Percentiles rank a stretch among this genome's conserved stretches.
phyloP scores from a whole-genome alignment of 2,113 vertebrate species.

The Tichodroma muraria region DNA sequence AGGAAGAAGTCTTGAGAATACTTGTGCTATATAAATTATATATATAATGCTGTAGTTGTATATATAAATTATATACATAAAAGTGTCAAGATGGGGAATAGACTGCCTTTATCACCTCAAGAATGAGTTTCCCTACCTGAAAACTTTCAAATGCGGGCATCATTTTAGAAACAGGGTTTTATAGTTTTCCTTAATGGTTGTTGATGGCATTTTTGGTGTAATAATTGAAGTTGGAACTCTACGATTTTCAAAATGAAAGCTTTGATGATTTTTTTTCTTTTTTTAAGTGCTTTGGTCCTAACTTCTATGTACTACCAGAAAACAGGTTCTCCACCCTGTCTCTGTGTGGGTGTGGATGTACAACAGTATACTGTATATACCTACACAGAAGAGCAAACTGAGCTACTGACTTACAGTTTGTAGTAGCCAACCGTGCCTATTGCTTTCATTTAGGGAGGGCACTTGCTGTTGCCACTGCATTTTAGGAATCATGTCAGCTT shows the following conservation, averaged over 20 bases:
- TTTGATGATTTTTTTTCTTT: conserved; percentile 46
- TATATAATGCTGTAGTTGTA: conserved; percentile 23
- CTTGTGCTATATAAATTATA: conserved; percentile 40
- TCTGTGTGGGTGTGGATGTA: conserved; percentile 41
- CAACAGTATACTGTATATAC: conserved; percentile 2
- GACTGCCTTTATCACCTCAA: conserved; percentile 47
- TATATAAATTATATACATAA: conserved; percentile 47
- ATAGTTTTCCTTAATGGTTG: conserved; percentile 21
- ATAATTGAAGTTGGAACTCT: conserved; percentile 36
- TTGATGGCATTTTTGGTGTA: conserved; percentile 38
- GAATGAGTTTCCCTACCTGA: conserved; percentile 43
- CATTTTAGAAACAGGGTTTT: conserved; percentile 53
- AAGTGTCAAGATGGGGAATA: neutral
- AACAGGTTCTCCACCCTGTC: conserved; percentile 54
- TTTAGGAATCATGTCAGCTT: conserved; percentile 53
- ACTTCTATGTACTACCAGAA: conserved; percentile 72
- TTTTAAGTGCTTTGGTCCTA: conserved; percentile 64
- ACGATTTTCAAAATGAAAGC: conserved; percentile 62
- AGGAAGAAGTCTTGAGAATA: conserved; percentile 1
- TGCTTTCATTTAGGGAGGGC: conserved; percentile 64
- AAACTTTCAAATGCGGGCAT: conserved; percentile 39
- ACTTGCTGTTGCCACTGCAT: conserved; percentile 64
- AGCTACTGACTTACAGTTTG: conserved; percentile 64
- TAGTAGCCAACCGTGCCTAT: conserved; percentile 78
- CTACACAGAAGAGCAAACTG: conserved; percentile 60